Percentiles rank a stretch among this genome's conserved stretches.
Evolutionary conservation across 2,113 vertebrate genomes (phyloP).

Genomic region (Paradisaea rubra): DNA sequence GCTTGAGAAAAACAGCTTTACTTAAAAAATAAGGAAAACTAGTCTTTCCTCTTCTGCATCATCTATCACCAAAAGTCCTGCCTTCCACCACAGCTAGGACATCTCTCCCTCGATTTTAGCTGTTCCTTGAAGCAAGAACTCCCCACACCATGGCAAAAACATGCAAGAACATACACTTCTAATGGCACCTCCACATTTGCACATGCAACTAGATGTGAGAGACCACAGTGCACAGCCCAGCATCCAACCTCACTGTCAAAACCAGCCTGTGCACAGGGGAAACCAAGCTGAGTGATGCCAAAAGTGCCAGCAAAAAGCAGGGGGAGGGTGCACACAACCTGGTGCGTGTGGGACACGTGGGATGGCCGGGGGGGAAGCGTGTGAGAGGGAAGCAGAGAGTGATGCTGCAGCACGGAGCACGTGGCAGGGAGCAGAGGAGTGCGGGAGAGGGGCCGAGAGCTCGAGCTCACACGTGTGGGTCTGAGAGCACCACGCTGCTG

Average conservation of each 20-base stretch:
- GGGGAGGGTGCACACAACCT: background rate
- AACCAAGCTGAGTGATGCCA: background rate
- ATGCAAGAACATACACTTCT: background rate
- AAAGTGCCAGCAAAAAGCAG: background rate
- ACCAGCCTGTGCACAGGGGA: background rate
- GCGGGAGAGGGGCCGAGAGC: background rate
- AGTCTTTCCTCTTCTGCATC: background rate
- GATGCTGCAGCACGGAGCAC: background rate
- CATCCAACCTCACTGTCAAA: background rate
- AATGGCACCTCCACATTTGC: background rate
- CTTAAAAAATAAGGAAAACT: background rate
- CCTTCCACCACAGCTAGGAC: background rate
- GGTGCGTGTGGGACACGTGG: background rate
- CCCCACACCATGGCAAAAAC: background rate
- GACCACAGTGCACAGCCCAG: background rate
- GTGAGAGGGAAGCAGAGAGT: background rate
- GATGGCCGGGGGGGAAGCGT: background rate
- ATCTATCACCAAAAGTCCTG: background rate
- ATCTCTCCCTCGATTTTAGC: background rate
- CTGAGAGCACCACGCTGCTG: background rate
- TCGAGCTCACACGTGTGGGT: background rate
- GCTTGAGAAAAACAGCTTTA: background rate
- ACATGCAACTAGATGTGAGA: background rate
- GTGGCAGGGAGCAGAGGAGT: background rate
- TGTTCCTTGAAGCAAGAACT: background rate